A percentile compares a stretch with the other conserved stretches of the same genome.
Conservation (phyloP, 2,888 invertebrate genomes). For the Cerastoderma edule region DNA sequence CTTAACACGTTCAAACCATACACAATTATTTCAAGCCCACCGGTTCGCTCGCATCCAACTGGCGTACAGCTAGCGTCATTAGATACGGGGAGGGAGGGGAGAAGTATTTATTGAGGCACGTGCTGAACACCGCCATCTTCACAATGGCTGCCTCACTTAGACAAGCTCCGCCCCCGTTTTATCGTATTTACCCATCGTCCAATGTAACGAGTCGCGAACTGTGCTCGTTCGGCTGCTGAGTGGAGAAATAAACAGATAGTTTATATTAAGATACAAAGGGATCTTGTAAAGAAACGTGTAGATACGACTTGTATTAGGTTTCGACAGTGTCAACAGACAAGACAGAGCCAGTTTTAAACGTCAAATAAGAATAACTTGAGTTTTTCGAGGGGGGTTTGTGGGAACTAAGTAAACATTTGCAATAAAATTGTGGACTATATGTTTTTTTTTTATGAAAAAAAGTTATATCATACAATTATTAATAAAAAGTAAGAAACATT, state of each 20-base stretch:
- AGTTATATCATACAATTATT: too few species aligned
- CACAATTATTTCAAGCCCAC: slow-evolving; percentile 35
- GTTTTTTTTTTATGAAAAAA: too few species aligned
- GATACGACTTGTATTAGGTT: slow-evolving; percentile 44
- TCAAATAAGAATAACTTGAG: too few species aligned
- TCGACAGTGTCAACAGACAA: slow-evolving; percentile 32
- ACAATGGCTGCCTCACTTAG: neutral
- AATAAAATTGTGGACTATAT: too few species aligned
- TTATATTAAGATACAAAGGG: slow-evolving; percentile 38
- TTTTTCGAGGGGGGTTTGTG: too few species aligned
- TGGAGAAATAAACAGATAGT: slow-evolving; percentile 28
- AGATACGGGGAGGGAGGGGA: slow-evolving; percentile 10
- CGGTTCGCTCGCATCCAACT: slow-evolving; percentile 28
- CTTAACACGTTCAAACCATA: slow-evolving; percentile 33
- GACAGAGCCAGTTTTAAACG: too few species aligned
- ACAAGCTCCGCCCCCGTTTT: slow-evolving; percentile 10
- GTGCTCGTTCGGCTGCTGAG: neutral
- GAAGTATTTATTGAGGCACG: slow-evolving; percentile 17
- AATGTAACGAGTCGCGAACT: neutral
- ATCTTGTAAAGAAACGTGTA: slow-evolving; percentile 52
- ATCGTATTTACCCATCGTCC: slow-evolving; percentile 5
- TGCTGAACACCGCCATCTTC: neutral
- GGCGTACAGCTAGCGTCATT: slow-evolving; percentile 20
- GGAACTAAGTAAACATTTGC: too few species aligned
- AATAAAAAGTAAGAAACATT: too few species aligned